Percentiles rank a stretch among this genome's conserved stretches.
phyloP scores from a whole-genome alignment of 2,113 vertebrate species.

The Gymnobelideus leadbeateri region DNA sequence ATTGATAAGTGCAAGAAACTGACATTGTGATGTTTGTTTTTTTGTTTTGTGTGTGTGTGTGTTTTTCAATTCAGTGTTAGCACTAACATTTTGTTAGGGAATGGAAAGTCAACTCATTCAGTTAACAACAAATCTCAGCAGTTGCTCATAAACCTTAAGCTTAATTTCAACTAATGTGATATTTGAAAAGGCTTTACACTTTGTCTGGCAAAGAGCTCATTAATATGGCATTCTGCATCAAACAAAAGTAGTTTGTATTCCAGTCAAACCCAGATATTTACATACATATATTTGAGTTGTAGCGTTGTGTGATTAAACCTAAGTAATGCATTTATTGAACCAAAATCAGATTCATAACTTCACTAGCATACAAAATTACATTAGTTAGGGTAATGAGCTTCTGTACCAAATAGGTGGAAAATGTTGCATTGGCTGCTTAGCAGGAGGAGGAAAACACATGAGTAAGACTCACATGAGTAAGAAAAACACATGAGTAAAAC shows the following conservation, averaged over 20 bases:
- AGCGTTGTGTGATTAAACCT: constrained; percentile 10
- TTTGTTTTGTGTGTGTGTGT: not conserved
- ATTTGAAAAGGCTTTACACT: constrained; percentile 23
- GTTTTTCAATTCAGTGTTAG: constrained; percentile 7
- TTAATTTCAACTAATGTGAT: not conserved
- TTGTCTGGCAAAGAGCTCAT: not conserved
- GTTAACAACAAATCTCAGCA: not conserved
- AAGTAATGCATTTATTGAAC: constrained; percentile 34
- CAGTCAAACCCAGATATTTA: constrained; percentile 31
- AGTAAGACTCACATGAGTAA: too few species aligned
- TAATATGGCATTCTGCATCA: not conserved
- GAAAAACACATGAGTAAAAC: not conserved
- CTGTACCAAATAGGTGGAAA: constrained; percentile 10
- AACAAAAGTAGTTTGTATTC: constrained; percentile 11
- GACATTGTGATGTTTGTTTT: not conserved
- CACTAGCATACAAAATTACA: constrained; percentile 16
- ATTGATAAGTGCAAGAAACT: constrained; percentile 8
- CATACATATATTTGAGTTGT: constrained; percentile 32
- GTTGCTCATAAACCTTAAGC: not conserved
- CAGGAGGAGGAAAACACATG: not conserved
- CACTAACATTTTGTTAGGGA: constrained; percentile 3
- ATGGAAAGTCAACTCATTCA: not conserved
- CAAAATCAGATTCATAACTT: constrained; percentile 49
- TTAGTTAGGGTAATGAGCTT: constrained; percentile 15
- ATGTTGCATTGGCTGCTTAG: not conserved